Base-by-base conservation (phyloP, 1,140 invertebrate genomes). In the Bombus breviceps region DNA sequence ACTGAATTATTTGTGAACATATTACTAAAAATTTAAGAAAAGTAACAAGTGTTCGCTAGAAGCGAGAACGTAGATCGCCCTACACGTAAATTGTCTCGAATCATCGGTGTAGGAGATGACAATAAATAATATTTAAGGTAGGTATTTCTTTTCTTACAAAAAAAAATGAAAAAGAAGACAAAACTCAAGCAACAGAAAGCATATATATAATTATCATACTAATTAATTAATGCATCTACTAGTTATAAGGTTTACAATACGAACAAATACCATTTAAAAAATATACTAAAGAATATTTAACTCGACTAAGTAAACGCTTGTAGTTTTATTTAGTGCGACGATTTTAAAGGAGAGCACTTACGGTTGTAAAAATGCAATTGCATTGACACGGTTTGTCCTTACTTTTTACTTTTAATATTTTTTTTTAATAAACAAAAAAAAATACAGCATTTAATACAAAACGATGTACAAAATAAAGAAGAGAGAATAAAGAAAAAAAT, bases 211-310 rank as follows among this genome's bases (percentile, higher is more conserved):
- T 53, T 53, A 76, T 25, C 22, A n/a, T 88, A 92, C 13, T 86
- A 92, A 91, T 81, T 91, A 91, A 91, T 76, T 91, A 53, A 53
- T 53, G 82, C 89, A 83, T 91, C 88, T 92, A 93, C 88, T 83
- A 87, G 71, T 82, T 73, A 88, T 86, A 89, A 88, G 88, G n/a
- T 90, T 89, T 86, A 76, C 71, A 85, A 85, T 85, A 88, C 83
- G 78, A 92, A 93, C 86, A 88, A 92, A 92, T 91, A 85, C 88
- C 90, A 90, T 89, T 86, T 91, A 88, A 90, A 91, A 88, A 37
- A 78, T 91, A 92, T 88, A 91, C 85, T 89, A 89, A 91, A 92
- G 82, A 91, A 91, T 88, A 53, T 39, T 75, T 43, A 89, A 90
- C 78, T 89, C 62, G 59, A 88, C 88, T 90, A 91, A 91, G 92